Base-by-base conservation (phyloP, 2,113 vertebrate species). In the Fulica atra region DNA sequence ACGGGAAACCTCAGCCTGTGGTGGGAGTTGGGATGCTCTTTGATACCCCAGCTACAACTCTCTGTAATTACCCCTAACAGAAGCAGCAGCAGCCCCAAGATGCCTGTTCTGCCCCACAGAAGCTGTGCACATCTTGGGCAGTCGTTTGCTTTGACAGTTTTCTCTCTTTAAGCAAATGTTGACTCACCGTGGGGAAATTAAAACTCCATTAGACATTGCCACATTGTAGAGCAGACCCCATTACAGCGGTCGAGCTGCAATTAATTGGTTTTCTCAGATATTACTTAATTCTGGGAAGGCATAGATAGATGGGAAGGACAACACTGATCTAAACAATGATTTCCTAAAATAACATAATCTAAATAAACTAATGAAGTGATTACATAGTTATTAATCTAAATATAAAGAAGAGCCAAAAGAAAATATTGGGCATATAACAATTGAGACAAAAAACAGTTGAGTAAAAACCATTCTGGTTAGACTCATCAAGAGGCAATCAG, bases 191-290 rank as follows among this genome's bases (percentile, higher is more conserved):
- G 51, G 97, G 98, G 97, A 98, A 98, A 98, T 98, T 98, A 98
- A 98, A 98, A 97, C 97, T 97, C 97, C 97, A 98, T 98, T 98
- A 98, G 97, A 94, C 70, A 48, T 76, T 46, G 96, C 92, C 89
- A 97, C 92, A 64, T 73, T 96, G 96, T 95, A 88, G 93, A 90
- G 96, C 92, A 84, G 95, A 93, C 92, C 63, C 92, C 93, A 73
- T 94, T 96, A 96, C 81, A 65, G 89, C 73, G 10, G 94, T n/a
- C 15, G 88, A 92, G 92, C 64, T 94, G 48, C 96, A 96, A 91
- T 98, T 98, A 98, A 98, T 98, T 98, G 98, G 96, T 95, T 98
- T 97, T 95, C 81, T 98, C 94, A 91, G 94, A 95, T 83, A 98
- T 93, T 95, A 92, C 86, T 96, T 97, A 92, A 94, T 96, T 95